These are phyloP conservation scores for Omphaloscelis lunosa DNA, from an alignment of 2,888 invertebrate species.

Conservation along the genomic window DNA sequence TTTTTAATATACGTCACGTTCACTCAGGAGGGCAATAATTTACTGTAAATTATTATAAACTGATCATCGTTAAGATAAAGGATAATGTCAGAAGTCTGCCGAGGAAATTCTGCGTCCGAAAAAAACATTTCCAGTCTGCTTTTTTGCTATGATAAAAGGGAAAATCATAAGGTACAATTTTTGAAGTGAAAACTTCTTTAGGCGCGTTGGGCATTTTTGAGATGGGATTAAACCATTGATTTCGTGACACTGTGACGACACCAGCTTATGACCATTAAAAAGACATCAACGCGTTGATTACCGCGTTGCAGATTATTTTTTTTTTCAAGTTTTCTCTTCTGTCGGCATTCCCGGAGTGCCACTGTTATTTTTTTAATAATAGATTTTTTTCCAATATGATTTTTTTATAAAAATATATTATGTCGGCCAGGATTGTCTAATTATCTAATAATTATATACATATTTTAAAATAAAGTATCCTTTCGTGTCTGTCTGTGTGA, in stretches of 20 bases:
- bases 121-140: not conserved
- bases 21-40: slow-evolving; percentile 41
- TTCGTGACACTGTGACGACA: too few relatives aligned
- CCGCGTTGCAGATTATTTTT: too few relatives aligned
- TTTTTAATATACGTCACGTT: slow-evolving; percentile 53
- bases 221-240: too few relatives aligned
- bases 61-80: slow-evolving; percentile 63
- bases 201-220: too few relatives aligned
- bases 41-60: slow-evolving; percentile 56
- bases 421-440: not conserved
- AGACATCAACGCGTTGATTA: too few relatives aligned
- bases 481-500: not conserved
- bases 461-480: not conserved
- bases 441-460: not conserved
- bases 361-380: too few relatives aligned
- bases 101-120: slow-evolving; percentile 1
- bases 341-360: too few relatives aligned
- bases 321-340: too few relatives aligned
- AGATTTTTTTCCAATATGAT: not conserved
- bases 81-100: slow-evolving; percentile 52
- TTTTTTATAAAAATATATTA: not conserved
- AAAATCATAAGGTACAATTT: too few relatives aligned
- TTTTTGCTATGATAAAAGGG: slow-evolving; percentile 2
- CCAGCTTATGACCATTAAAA: too few relatives aligned
- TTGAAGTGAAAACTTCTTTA: too few relatives aligned